phyloP scores from a whole-genome alignment of 1,140 invertebrate species.

The Lasaia peninsularis region DNA sequence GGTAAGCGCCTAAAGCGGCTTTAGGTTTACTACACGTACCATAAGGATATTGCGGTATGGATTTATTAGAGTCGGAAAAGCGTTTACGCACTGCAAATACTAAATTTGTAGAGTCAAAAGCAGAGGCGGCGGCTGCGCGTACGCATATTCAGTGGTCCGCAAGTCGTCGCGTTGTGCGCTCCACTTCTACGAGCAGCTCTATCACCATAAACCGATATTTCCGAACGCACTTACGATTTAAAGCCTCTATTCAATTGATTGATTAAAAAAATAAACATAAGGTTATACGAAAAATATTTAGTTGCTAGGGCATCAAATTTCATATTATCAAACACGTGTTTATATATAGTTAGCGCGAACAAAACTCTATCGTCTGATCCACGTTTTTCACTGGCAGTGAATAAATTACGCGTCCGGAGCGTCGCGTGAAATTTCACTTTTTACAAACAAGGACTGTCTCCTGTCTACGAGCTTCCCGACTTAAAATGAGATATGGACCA shows the following conservation, averaged over 20 bases:
- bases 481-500: conserved; percentile 41
- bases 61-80: conserved; percentile 41
- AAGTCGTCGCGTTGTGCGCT: conserved; percentile 61
- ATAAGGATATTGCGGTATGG: conserved; percentile 16
- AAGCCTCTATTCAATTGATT: conserved; percentile 18
- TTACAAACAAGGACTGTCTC: conserved; percentile 53
- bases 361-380: conserved; percentile 47
- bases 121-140: conserved; percentile 39
- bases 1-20: not conserved
- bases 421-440: conserved; percentile 71
- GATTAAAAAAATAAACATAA: conserved; percentile 17
- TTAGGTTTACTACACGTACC: not conserved
- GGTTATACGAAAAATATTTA: conserved; percentile 30
- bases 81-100: conserved; percentile 45
- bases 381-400: conserved; percentile 67
- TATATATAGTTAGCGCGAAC: conserved; percentile 62
- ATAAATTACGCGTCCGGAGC: conserved; percentile 56
- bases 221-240: conserved; percentile 52
- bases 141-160: conserved; percentile 59
- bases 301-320: conserved; percentile 41
- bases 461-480: conserved; percentile 37
- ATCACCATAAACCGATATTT: conserved; percentile 36
- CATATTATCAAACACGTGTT: conserved; percentile 62
- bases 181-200: conserved; percentile 44
- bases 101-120: conserved; percentile 60